Conservation (phyloP, 2,888 invertebrate genomes). For the Ichneumoninae sp. region DNA sequence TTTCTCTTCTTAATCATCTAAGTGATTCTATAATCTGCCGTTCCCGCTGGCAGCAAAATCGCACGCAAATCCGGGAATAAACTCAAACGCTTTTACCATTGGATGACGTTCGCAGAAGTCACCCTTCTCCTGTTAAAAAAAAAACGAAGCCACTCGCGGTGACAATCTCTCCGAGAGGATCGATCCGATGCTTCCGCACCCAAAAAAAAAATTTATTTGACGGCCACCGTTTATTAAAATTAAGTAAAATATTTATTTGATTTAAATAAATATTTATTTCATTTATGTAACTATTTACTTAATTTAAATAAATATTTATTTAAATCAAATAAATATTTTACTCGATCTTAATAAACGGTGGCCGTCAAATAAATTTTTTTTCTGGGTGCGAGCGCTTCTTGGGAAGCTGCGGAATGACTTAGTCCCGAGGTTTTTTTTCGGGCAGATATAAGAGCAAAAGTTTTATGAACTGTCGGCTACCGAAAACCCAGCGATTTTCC, state of each 20-base stretch:
- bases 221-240: too few species aligned
- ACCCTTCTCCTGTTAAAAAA: neutral
- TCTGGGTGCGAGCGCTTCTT: neutral
- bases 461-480: constrained; percentile 50
- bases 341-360: too few species aligned
- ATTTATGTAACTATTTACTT: too few species aligned
- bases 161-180: constrained; percentile 1
- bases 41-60: constrained; percentile 42
- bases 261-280: too few species aligned
- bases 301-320: too few species aligned
- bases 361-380: too few species aligned
- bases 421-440: constrained; percentile 18
- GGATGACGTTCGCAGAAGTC: neutral
- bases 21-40: constrained; percentile 82
- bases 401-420: constrained; percentile 5
- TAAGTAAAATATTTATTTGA: too few species aligned
- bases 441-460: constrained; percentile 36
- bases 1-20: constrained; percentile 84
- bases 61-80: constrained; percentile 78
- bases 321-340: too few species aligned
- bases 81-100: constrained; percentile 63
- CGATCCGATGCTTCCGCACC: neutral
- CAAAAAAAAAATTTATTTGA: too few species aligned
- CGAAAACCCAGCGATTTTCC: constrained; percentile 41
- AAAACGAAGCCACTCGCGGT: neutral